Conservation (phyloP, 2,113 vertebrate genomes). For the Tychaedon coryphoeus region DNA sequence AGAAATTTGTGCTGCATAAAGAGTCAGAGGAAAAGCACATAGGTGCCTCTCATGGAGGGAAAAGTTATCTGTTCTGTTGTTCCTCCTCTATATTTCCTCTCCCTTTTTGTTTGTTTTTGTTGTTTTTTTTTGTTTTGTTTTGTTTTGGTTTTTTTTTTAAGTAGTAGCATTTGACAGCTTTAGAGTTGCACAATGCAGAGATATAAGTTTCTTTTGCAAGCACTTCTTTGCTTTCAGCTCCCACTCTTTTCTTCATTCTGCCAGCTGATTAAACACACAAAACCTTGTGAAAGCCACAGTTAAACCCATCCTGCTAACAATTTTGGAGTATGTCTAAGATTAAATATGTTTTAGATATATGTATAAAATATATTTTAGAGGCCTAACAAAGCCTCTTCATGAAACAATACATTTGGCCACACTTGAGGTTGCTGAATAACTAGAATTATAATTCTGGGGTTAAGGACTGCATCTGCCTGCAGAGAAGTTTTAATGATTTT, state of each 20-base stretch:
- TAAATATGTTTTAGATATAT: not conserved
- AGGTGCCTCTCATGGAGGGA: not conserved
- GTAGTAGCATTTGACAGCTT: not conserved
- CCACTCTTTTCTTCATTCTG: not conserved
- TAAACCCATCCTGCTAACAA: not conserved
- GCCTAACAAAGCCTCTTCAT: not conserved
- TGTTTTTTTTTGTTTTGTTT: too few species aligned
- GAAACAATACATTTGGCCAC: not conserved
- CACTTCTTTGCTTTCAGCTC: not conserved
- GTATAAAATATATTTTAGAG: not conserved
- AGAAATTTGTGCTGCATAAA: not conserved
- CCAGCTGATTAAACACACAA: constrained; percentile 56
- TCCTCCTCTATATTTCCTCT: not conserved
- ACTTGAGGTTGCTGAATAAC: not conserved
- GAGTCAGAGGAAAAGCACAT: not conserved
- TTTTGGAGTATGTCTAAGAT: not conserved
- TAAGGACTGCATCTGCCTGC: too few species aligned
- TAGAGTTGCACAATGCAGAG: not conserved
- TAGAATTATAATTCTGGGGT: not conserved
- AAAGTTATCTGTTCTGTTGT: not conserved
- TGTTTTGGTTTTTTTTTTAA: too few species aligned
- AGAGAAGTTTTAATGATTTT: too few species aligned
- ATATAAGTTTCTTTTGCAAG: constrained; percentile 1
- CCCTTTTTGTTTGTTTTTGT: too few species aligned
- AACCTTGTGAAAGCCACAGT: not conserved